Evolutionary conservation across 2,888 invertebrate species (phyloP), one percentile per base, ranked within the genome.

Genomic region (Stenurella melanura): DNA sequence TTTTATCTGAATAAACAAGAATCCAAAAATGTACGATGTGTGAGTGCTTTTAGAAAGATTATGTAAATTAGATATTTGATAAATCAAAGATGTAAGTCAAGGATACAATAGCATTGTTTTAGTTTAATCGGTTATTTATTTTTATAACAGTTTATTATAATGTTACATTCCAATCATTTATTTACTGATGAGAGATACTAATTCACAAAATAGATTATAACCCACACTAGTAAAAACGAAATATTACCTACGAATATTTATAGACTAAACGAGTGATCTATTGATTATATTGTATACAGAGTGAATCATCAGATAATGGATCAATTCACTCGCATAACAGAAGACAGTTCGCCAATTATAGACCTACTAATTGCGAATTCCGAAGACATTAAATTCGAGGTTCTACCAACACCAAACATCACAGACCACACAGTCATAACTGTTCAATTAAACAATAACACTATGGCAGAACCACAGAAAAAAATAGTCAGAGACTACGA

Each of bases 231-330:
- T 15, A 50, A 50, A 50, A 50, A 50, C n/a, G n/a, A 50, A 50
- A 42, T 42, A 42, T 12, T 50, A 50, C 15, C 15, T 34, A 34
- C 30, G 30, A 5, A 50, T 50, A 50, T 50, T 50, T 50, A 60
- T 26, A 60, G 30, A 60, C 26, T 15, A 58, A n/a, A 50, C 15
- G 50, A 61, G 10, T n/a, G 30, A 19, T 12, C 64, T 17, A 50
- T 19, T 67, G 54, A 67, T 67, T 67, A 67, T 26, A 68, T 56
- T 19, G n/a, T n/a, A n/a, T n/a, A n/a, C n/a, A n/a, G n/a, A n/a
- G n/a, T n/a, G n/a, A n/a, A n/a, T n/a, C n/a, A n/a, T n/a, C n/a
- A n/a, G n/a, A n/a, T n/a, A n/a, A n/a, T n/a, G n/a, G n/a, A n/a
- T n/a, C n/a, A n/a, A n/a, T n/a, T n/a, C n/a, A n/a, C n/a, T n/a